Base-by-base conservation (phyloP, 1,140 invertebrate species). In the Diorhabda elongata region DNA sequence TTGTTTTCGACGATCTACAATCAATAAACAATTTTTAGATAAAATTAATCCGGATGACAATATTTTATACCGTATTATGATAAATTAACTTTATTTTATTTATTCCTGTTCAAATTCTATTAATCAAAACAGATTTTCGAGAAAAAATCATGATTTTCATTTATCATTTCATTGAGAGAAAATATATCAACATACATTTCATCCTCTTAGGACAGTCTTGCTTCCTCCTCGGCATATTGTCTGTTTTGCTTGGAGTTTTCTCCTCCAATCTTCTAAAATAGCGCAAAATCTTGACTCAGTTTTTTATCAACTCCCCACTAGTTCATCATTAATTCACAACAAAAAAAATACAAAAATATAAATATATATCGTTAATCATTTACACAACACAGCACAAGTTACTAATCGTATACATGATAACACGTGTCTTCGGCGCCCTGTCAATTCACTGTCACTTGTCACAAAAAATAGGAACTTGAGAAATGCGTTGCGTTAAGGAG, bases 121-220 rank as follows among this genome's bases (percentile, higher is more conserved):
- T 26, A 26, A 26, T 26, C 26, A 26, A 26, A 26, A 26, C 1
- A 26, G 26, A 26, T 26, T 26, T 26, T 26, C 26, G 26, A 26
- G 26, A 26, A 26, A 26, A 26, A 26, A 26, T 0, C 26, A 26
- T 26, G 26, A 26, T 26, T 26, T 26, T 26, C 26, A 26, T 26
- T 26, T 26, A 26, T 26, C 26, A 26, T 26, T 26, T 26, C 26
- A 26, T 26, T 26, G 26, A 26, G 26, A 26, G 26, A 26, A 26
- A 26, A 26, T 26, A 26, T 6, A 59, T 8, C 9, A 60, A 67
- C 65, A 87, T 85, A 88, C 87, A 87, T 87, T 87, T 86, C 82
- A 87, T 86, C 74, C 85, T 82, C 80, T 87, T 87, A 42, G 87
- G 87, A 76, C 86, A 86, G 77, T 86, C 83, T 80, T 88, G 87